Percentiles rank a stretch among this genome's conserved stretches.
Evolutionary conservation across 2,113 vertebrate species (phyloP).

Genomic region (Rhodinocichla rosea): DNA sequence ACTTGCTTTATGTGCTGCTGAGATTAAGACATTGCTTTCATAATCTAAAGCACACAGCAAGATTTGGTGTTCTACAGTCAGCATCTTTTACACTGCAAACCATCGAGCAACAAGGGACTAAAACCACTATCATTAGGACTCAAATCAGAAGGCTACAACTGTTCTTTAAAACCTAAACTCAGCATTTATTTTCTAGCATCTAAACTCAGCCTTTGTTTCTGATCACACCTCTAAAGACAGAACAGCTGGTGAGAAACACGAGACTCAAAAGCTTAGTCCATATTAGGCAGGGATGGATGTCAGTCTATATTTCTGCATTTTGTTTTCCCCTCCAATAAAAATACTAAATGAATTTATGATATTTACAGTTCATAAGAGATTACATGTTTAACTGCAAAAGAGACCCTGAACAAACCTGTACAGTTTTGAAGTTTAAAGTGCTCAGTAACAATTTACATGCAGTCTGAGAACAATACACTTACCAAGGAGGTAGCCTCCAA

Average conservation of each 20-base stretch:
- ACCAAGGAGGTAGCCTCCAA: not conserved
- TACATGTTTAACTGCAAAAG: not conserved
- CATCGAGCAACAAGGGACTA: not conserved
- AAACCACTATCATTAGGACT: not conserved
- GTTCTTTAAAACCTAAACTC: not conserved
- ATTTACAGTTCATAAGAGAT: not conserved
- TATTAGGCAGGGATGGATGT: not conserved
- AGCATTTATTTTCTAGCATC: not conserved
- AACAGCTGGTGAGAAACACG: not conserved
- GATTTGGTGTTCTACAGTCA: not conserved
- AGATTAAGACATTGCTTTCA: not conserved
- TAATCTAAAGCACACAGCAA: not conserved
- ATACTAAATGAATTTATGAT: not conserved
- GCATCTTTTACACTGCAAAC: not conserved
- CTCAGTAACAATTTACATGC: not conserved
- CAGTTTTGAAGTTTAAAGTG: not conserved
- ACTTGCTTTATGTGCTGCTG: not conserved
- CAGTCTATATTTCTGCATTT: not conserved
- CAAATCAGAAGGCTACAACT: not conserved
- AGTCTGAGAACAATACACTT: not conserved
- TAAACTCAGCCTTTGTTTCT: not conserved
- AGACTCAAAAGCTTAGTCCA: not conserved
- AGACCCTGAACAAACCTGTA: fast-evolving
- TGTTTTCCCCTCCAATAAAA: not conserved
- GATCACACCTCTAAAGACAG: not conserved